Evolutionary conservation across 2,888 invertebrate species (phyloP), one percentile per base, ranked within the genome.

Genomic region (Sphinx pinastri): DNA sequence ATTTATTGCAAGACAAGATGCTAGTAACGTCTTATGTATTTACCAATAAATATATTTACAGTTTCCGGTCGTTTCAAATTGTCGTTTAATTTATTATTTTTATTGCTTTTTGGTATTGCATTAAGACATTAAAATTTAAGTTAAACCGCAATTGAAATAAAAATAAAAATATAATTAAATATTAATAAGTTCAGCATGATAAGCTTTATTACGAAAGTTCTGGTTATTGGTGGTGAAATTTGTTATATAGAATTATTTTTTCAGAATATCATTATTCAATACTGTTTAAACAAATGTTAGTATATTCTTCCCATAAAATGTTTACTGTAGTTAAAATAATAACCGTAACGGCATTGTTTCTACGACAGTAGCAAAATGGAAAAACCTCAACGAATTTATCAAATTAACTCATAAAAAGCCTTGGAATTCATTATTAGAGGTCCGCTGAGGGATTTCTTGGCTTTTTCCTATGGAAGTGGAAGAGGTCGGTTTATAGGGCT

Each of bases 401-500:
- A 14, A 69, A 45, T 54, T 19, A 52, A 54, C 52, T 47, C 68
- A 68, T 71, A 78, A 79, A 76, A 75, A 77, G 72, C 74, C 63
- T 60, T 60, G 72, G 71, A 73, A 77, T 83, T 81, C 82, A 84
- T 84, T 83, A 80, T 78, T 83, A 80, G 81, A 77, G 82, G 82
- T 77, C 77, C 74, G 73, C 72, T 81, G 77, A 77, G 77, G 80
- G 85, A 88, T 88, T 90, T 86, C 84, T 89, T 81, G 74, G 85
- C 84, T 89, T 93, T 92, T 90, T 88, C 90, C 86, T 84, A 79
- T 80, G 80, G 84, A 77, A 83, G 83, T 80, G 79, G 82, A 79
- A 83, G 85, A 84, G 87, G 88, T 88, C 88, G 89, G 84, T 82
- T 88, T 87, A 86, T 90, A 90, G 93, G 93, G 93, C 90, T 87